Evolutionary conservation across 2,797 vertebrate species (phyloP), one percentile per base, ranked within the genome.

Genomic region (Emydoidea blandingii): DNA sequence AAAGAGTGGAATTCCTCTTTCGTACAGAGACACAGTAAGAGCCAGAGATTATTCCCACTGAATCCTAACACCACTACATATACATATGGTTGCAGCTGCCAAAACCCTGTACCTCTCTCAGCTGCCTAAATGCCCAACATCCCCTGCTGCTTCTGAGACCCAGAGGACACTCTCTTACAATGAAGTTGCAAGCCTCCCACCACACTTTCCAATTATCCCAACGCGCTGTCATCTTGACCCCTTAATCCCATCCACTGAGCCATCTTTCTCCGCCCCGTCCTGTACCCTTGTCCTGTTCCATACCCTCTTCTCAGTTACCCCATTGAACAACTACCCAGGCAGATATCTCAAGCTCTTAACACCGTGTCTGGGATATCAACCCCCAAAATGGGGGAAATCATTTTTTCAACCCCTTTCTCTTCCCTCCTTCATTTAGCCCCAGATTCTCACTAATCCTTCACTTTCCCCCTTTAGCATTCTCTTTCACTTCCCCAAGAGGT

Each of bases 1-100:
- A 95, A 86, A 98, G 97, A 95, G 98, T 97, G 34, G 97, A 99
- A 86, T 98, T 99, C 96, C 98, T 99, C 91, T 98, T 99, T 84
- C 97, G 99, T 74, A 99, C 99, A 1, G 99, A 99, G 93, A 99
- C 99, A 95, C 99, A 99, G 99, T 99, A 98, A 99, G 99, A 84
- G 65, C 53, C 93, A 83, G 57, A 54, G 14, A 12, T 94, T 93
- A 62, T 54, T 57, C 54, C 87, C 16, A 47, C 56, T 41, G 9
- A 83, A 8, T 19, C 25, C 12, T 16, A 29, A 6, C 12, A 23
- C 16, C 37, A 44, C 21, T 37, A 41, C 41, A 41, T 18, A 11
- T n/a, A 31, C 12, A 8, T 25, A 29, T 18, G 15, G 74, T 25
- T 78, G 74, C 44, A 49, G 44, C 5, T 78, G 44, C 74, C 44